Percentiles rank a stretch among this genome's conserved stretches.
Conservation (phyloP, 2,888 invertebrate genomes). For the Tetragonisca angustula region DNA sequence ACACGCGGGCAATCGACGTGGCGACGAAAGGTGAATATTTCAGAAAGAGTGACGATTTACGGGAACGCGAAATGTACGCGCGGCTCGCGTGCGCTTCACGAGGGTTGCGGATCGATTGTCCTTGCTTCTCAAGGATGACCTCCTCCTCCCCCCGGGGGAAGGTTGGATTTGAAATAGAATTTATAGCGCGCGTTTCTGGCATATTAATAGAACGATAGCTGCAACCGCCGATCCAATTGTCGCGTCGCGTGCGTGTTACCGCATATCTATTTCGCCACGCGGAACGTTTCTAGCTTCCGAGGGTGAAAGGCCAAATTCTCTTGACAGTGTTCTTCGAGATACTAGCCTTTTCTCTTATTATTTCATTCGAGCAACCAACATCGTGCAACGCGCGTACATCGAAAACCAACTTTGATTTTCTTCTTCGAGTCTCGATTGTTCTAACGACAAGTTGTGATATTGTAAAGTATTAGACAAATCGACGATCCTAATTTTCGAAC, state of each 20-base stretch:
- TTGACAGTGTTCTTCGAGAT: not conserved
- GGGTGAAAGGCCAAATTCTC: not conserved
- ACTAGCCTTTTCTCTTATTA: not conserved
- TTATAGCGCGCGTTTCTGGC: constrained; percentile 71
- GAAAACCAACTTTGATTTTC: too few species aligned
- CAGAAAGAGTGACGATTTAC: constrained; percentile 36
- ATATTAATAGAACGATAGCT: constrained; percentile 70
- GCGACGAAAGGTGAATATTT: constrained; percentile 53
- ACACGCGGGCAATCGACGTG: constrained; percentile 25
- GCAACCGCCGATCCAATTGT: constrained; percentile 54
- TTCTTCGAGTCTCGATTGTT: too few species aligned
- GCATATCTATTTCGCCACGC: not conserved
- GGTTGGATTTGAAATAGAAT: constrained; percentile 67
- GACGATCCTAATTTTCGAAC: not conserved
- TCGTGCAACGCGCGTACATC: too few species aligned
- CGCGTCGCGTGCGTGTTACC: constrained; percentile 18
- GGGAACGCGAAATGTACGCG: constrained; percentile 18
- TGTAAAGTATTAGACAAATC: not conserved
- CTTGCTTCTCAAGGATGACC: constrained; percentile 74
- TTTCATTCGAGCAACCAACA: too few species aligned
- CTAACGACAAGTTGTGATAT: too few species aligned
- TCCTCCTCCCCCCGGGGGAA: not conserved
- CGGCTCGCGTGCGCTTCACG: constrained; percentile 58
- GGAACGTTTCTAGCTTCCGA: not conserved
- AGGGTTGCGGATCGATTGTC: constrained; percentile 75